Percentiles rank a stretch among this genome's conserved stretches.
phyloP scores from a whole-genome alignment of 2,888 invertebrate genomes.

The Acleris cristana region DNA sequence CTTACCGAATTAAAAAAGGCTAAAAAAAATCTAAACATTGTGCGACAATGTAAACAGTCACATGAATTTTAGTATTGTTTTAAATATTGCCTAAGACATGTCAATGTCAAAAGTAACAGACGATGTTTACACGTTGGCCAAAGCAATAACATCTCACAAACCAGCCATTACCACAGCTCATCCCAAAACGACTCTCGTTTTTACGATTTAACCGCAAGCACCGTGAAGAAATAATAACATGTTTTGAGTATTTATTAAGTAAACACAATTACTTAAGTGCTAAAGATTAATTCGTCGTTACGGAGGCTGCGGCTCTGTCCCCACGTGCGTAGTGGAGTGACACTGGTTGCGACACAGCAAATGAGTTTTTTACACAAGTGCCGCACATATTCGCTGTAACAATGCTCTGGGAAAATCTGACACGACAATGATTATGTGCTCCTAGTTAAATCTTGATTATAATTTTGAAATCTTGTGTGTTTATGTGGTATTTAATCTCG shows the following conservation, averaged over 20 bases:
- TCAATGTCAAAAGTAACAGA: background rate
- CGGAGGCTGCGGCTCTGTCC: slow-evolving; percentile 20
- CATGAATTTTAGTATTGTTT: too few species aligned
- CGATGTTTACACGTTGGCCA: background rate
- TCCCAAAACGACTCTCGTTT: slow-evolving; percentile 14
- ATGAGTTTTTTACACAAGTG: slow-evolving; percentile 69
- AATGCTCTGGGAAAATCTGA: slow-evolving; percentile 73
- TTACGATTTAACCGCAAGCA: slow-evolving; percentile 23
- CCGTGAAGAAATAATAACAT: slow-evolving; percentile 18
- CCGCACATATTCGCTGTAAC: slow-evolving; percentile 61
- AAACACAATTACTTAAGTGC: slow-evolving; percentile 23
- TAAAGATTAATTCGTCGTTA: slow-evolving; percentile 18
- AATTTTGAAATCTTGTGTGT: slow-evolving; percentile 62
- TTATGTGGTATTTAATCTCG: slow-evolving; percentile 43
- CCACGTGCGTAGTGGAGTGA: slow-evolving; percentile 39
- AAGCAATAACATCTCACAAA: background rate
- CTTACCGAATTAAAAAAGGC: too few species aligned
- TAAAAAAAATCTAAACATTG: too few species aligned
- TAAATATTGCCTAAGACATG: too few species aligned
- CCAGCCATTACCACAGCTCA: slow-evolving; percentile 12
- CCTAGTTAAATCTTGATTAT: slow-evolving; percentile 58
- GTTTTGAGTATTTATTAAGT: slow-evolving; percentile 20
- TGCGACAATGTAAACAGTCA: too few species aligned
- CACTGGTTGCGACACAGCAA: slow-evolving; percentile 61
- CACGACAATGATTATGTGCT: slow-evolving; percentile 61